Conservation (phyloP, 2,888 invertebrate species). For the Drosophila histrio region DNA sequence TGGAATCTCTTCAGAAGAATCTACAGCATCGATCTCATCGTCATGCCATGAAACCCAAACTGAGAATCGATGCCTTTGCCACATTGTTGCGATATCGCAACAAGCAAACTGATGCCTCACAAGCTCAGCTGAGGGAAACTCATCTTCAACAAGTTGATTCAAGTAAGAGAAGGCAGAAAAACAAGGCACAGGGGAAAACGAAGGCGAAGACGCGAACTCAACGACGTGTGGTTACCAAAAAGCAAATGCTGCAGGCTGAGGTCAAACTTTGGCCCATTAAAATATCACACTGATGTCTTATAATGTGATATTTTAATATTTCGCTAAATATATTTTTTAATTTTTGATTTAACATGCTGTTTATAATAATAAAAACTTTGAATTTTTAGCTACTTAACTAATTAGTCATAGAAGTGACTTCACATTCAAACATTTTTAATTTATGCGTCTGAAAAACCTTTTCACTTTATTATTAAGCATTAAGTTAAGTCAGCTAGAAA, state of each 20-base stretch:
- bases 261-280: conserved; percentile 44
- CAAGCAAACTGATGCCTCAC: neutral
- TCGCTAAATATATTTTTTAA: conserved; percentile 15
- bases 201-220: neutral
- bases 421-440: too few relatives aligned
- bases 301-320: neutral
- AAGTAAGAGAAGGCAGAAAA: neutral
- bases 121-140: neutral
- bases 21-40: neutral
- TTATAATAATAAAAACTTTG: neutral
- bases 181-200: neutral
- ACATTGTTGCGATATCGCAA: conserved; percentile 40
- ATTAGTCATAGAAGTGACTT: too few relatives aligned
- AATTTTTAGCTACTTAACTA: neutral
- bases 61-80: conserved; percentile 40
- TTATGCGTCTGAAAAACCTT: too few relatives aligned
- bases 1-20: neutral
- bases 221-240: conserved; percentile 2
- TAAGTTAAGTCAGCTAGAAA: too few relatives aligned
- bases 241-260: conserved; percentile 41
- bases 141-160: neutral
- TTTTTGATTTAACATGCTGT: neutral
- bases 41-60: conserved; percentile 8
- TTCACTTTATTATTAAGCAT: too few relatives aligned
- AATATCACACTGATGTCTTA: neutral